Evolutionary conservation across 2,888 invertebrate genomes (phyloP).

Genomic region (Conistra vaccinii): DNA sequence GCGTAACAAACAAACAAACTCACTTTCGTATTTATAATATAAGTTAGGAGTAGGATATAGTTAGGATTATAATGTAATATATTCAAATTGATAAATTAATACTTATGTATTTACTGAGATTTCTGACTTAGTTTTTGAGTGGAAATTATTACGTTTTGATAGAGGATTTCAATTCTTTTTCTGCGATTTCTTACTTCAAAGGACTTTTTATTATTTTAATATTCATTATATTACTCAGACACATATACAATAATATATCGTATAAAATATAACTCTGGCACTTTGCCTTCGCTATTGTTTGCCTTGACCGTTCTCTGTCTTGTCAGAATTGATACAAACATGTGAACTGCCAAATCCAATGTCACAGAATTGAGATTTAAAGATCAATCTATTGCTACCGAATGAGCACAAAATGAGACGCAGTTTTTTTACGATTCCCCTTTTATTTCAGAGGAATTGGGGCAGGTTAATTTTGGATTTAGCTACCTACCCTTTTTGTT

Average conservation of each 20-base stretch:
- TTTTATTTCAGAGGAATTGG: conserved; percentile 10
- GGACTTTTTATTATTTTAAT: not conserved
- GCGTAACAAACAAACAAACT: too few species aligned
- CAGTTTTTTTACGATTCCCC: conserved; percentile 13
- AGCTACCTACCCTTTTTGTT: too few species aligned
- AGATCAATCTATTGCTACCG: conserved; percentile 14
- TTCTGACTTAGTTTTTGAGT: not conserved
- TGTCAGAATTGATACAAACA: conserved; percentile 48
- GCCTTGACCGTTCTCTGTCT: conserved; percentile 49
- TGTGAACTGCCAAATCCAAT: conserved; percentile 17
- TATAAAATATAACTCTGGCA: conserved; percentile 45
- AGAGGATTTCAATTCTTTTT: not conserved
- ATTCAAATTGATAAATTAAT: not conserved
- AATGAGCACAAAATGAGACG: conserved; percentile 32
- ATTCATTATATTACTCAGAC: too few species aligned
- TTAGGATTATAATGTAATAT: too few species aligned
- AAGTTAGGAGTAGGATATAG: too few species aligned
- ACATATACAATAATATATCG: not conserved
- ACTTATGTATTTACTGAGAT: not conserved
- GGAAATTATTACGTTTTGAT: not conserved
- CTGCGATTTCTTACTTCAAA: not conserved
- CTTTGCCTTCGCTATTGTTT: conserved; percentile 36
- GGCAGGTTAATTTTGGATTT: conserved; percentile 1
- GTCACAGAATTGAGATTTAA: conserved; percentile 15
- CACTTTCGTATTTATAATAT: too few species aligned